Base-by-base conservation (phyloP, 1,140 invertebrate genomes). In the Holcopasites calliopsidis region DNA sequence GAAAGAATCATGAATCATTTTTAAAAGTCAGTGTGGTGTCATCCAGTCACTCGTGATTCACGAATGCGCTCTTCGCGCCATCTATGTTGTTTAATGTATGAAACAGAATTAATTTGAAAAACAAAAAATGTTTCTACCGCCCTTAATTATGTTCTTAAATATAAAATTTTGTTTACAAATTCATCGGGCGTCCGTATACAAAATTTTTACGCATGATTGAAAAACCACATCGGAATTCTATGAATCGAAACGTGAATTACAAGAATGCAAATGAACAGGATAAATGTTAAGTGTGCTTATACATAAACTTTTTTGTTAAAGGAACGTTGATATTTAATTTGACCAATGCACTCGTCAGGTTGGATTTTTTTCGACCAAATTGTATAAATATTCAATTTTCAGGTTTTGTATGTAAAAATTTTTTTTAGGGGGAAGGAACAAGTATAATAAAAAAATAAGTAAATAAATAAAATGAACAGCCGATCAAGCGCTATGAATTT, bases 341-440 rank as follows among this genome's bases (percentile, higher is more conserved):
- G 18, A 47, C 21, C 7, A 35, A 55, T 38, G n/a, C 31, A 21
- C 55, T 74, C n/a, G n/a, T 65, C 65, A 73, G 61, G 28, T 55
- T 66, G 58, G 49, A 13, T 28, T 64, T 70, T 71, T 54, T 42
- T 44, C 42, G 50, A 52, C 54, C n/a, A 73, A 65, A 73, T 65
- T 33, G 47, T 65, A 73, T 55, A 44, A 54, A 52, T 35, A 40
- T 66, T 33, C 42, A 65, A 55, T 26, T 55, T 54, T 33, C 49
- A 65, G 26, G 35, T 73, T 55, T 73, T 73, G 61, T 73, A 73
- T 55, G 35, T 44, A 54, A 73, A 73, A 73, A 73, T 73, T 73
- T 73, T 73, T 73, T 73, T 52, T 73, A 73, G 61, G 71, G 47
- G 16, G 50, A 73, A 73, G 61, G 61, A 73, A 73, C 49, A 65